Conservation (phyloP, 2,797 vertebrate species). For the Ctenopoma kingsleyae region DNA sequence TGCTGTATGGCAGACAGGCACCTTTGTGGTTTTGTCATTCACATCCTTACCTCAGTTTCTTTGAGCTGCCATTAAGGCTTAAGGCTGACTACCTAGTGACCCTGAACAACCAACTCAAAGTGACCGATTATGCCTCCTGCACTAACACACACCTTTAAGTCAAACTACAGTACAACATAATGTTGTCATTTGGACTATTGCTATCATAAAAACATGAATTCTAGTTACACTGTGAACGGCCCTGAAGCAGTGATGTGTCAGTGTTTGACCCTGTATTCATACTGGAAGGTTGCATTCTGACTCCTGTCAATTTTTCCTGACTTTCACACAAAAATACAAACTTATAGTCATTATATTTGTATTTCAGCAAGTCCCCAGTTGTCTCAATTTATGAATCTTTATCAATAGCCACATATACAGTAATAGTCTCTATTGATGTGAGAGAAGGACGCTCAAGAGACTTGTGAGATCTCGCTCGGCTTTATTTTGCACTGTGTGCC, state of each 20-base stretch:
- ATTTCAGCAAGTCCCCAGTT: constrained; percentile 44
- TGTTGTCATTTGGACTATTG: neutral
- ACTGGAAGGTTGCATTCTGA: neutral
- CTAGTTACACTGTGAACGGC: neutral
- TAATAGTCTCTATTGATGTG: constrained; percentile 47
- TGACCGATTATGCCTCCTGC: constrained; percentile 19
- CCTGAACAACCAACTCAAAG: constrained; percentile 42
- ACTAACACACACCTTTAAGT: constrained; percentile 21
- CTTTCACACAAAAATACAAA: constrained; percentile 35
- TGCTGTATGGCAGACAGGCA: constrained; percentile 48
- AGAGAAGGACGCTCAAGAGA: constrained; percentile 24
- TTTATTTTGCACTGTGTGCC: constrained; percentile 8
- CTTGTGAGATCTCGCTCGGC: neutral
- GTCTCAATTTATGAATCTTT: constrained; percentile 8
- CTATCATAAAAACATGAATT: neutral
- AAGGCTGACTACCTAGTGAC: constrained; percentile 39
- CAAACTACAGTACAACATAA: constrained; percentile 1
- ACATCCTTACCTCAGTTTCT: constrained; percentile 70
- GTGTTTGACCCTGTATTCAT: neutral
- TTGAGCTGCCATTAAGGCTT: constrained; percentile 60
- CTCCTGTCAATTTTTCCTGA: constrained; percentile 3
- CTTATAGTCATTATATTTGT: constrained; percentile 8
- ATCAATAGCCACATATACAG: constrained; percentile 23
- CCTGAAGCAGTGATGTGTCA: neutral
- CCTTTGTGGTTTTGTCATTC: constrained; percentile 65